Percentiles rank a stretch among this genome's conserved stretches.
Evolutionary conservation across 2,797 vertebrate genomes (phyloP).

Genomic region (Sus cebifrons): DNA sequence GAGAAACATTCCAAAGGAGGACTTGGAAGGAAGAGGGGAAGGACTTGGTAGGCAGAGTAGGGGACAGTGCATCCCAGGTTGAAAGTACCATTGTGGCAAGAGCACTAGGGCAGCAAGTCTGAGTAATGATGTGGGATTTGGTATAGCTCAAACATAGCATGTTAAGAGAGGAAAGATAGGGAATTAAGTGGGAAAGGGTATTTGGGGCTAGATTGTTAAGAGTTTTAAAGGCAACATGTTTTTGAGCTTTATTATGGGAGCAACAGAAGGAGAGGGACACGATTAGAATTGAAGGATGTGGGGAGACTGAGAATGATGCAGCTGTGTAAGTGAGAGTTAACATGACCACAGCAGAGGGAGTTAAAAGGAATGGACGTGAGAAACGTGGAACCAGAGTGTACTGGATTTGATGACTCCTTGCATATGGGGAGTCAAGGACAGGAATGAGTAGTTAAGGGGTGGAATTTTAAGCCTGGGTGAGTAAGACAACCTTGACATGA

Average conservation of each 20-base stretch:
- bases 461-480: not conserved
- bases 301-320: not conserved
- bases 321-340: not conserved
- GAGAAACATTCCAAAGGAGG: not conserved
- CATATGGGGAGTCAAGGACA: not conserved
- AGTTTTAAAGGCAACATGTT: not conserved
- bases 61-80: too few species aligned
- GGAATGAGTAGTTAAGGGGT: not conserved
- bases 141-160: too few species aligned
- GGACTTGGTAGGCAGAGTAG: not conserved
- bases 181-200: not conserved
- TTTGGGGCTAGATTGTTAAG: not conserved
- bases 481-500: not conserved
- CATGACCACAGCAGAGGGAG: not conserved
- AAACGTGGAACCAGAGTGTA: not conserved
- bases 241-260: not conserved
- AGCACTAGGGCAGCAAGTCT: not conserved
- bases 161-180: fast-evolving
- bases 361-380: not conserved
- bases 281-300: not conserved
- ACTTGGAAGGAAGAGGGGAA: not conserved
- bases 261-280: not conserved
- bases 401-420: not conserved
- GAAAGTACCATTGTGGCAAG: not conserved
- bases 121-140: not conserved